Base-by-base conservation (phyloP, 2,797 vertebrate species). In the Pseudocheirus occidentalis region DNA sequence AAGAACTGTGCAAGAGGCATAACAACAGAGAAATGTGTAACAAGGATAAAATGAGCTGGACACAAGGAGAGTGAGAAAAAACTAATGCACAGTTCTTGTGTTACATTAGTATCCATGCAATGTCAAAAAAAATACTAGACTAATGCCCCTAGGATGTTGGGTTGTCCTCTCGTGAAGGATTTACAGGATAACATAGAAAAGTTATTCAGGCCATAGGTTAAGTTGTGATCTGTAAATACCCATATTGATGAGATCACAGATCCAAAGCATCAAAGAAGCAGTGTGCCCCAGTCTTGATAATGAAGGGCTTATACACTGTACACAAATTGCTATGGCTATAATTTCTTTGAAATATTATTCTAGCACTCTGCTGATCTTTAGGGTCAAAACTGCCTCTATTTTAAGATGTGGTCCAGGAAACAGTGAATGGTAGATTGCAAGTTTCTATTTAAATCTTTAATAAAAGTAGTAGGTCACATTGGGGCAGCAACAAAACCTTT, bases 351-450 rank as follows among this genome's bases (percentile, higher is more conserved):
- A 21, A 81, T 21, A 81, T 52, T 91, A 53, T 95, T 90, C 59
- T 54, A 95, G 53, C 94, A 92, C 62, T 95, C 90, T 46, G 91
- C 55, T 92, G 62, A 96, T 62, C 92, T 97, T 94, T 95, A 91
- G 91, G 87, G 90, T 96, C 92, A 95, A 54, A 96, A 93, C 59
- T 93, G n/a, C 91, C 21, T 95, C 95, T 97, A 31, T 94, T 97
- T 97, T 96, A 96, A 97, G 94, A 95, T 94, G n/a, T 34, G 55
- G 55, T 66, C n/a, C 59, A 92, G 66, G 56, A 93, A 97, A 97
- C 9, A 59, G 90, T 94, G 90, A 96, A 94, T 93, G 56, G 87
- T 92, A 90, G 53, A 93, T 90, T 93, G 52, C 94, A 95, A 97
- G 11, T 53, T 46, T 90, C 94, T 96, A 50, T 95, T 97, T 95